A percentile compares a stretch with the other conserved stretches of the same genome.
Evolutionary conservation across 2,797 vertebrate genomes (phyloP).

Genomic region (Discoglossus pictus): DNA sequence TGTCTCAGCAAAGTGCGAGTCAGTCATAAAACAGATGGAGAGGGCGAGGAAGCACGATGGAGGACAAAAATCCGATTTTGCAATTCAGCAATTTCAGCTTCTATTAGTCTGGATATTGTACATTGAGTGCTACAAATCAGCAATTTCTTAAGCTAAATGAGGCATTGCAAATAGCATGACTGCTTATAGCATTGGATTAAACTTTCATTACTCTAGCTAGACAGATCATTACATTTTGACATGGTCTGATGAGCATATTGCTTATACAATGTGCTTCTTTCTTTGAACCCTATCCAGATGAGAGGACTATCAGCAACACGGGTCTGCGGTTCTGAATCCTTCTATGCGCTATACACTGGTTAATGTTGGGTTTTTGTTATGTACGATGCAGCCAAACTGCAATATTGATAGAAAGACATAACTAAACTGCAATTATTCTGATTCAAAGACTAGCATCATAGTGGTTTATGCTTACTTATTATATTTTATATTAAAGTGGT

Average conservation of each 20-base stretch:
- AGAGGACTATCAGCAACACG: conserved; percentile 31
- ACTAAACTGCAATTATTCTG: no score
- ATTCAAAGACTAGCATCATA: no score
- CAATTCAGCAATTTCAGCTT: conserved; percentile 39
- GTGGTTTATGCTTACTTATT: no score
- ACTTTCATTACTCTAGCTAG: conserved; percentile 45
- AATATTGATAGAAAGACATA: no score
- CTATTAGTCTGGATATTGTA: conserved; percentile 44
- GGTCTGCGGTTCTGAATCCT: neutral
- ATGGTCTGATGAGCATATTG: conserved; percentile 47
- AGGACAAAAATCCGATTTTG: conserved; percentile 31
- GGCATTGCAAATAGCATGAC: conserved; percentile 37
- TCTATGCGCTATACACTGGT: neutral
- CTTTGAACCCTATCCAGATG: conserved; percentile 34
- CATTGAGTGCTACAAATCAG: conserved; percentile 47
- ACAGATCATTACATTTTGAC: conserved; percentile 47
- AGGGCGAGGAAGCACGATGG: conserved; percentile 16
- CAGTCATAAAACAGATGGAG: conserved; percentile 25
- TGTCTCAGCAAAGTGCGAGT: conserved; percentile 6
- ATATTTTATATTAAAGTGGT: no score
- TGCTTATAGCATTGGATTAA: conserved; percentile 35
- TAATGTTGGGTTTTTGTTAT: conserved; percentile 7
- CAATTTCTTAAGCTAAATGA: conserved; percentile 47
- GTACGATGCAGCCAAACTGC: neutral
- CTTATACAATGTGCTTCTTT: conserved; percentile 43